Evolutionary conservation across 2,797 vertebrate genomes (phyloP).

Genomic region (Typhlichthys eigenmanni): DNA sequence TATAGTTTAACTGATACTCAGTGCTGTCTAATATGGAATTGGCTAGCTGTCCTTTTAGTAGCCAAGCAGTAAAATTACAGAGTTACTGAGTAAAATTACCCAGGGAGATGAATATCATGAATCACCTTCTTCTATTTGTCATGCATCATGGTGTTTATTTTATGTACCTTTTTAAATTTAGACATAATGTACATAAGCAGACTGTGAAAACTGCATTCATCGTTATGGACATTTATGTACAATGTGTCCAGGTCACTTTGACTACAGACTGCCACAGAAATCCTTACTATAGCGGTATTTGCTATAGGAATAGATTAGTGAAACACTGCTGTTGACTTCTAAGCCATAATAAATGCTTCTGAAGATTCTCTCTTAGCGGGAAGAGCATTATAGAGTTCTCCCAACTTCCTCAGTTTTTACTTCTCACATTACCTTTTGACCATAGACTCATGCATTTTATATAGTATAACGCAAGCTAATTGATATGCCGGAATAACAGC

Average conservation of each 20-base stretch:
- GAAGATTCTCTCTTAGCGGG: background rate
- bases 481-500: no score
- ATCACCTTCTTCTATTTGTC: background rate
- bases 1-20: no score
- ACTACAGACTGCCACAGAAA: constrained; percentile 12
- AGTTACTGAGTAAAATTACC: background rate
- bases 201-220: no score
- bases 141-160: constrained; percentile 7
- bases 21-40: no score
- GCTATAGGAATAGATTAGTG: constrained; percentile 11
- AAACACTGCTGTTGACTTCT: background rate
- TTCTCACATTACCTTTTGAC: constrained; percentile 4
- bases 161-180: no score
- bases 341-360: background rate
- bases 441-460: background rate
- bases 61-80: background rate
- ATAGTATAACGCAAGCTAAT: no score
- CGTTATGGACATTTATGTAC: no score
- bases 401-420: background rate
- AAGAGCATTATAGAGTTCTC: background rate
- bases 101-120: background rate
- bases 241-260: constrained; percentile 7
- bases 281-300: constrained; percentile 2
- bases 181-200: no score
- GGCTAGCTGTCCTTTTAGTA: no score